Evolutionary conservation across 2,113 vertebrate species (phyloP), one percentile per base, ranked within the genome.

Genomic region (Meles meles): DNA sequence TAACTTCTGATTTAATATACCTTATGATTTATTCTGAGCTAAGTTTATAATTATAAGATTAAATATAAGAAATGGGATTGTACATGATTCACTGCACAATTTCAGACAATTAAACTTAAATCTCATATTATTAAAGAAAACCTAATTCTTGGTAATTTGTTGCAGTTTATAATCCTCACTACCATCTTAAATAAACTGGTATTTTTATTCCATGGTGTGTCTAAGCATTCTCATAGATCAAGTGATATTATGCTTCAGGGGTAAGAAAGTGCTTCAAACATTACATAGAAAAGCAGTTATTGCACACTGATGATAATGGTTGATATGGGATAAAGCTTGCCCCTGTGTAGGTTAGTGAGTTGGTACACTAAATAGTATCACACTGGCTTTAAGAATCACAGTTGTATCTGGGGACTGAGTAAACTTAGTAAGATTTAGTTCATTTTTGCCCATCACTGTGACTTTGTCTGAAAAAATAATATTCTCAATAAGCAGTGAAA

Each of bases 21-120:
- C 71, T 93, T 31, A 44, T 29, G 21, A n/a, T 52, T 79, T 79
- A 52, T 23, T 79, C 76, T 79, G 47, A 88, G 93, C 63, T 31
- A 71, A 67, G 49, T 96, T 82, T 83, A 71, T 72, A 42, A 52
- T 47, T 77, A 42, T 23, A 81, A 83, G 92, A 49, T 52, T 93
- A 83, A 95, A 74, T 69, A 63, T 79, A 96, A 94, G 44, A 96
- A 94, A 96, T 74, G 14, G 6, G 29, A 81, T 39, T 72, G 21
- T 61, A 79, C 1, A 21, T 39, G 6, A 23, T 86, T 88, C 23
- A 79, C 17, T 57, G 23, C 6, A 92, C 2, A 76, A 57, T 44
- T 81, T 21, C 1, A 72, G 37, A 47, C 17, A 93, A 81, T 59
- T 57, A 27, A 74, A 39, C 15, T 88, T 95, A 90, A 86, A 85